Percentiles rank a stretch among this genome's conserved stretches.
Conservation (phyloP, 1,140 invertebrate genomes). For the Pantala flavescens region DNA sequence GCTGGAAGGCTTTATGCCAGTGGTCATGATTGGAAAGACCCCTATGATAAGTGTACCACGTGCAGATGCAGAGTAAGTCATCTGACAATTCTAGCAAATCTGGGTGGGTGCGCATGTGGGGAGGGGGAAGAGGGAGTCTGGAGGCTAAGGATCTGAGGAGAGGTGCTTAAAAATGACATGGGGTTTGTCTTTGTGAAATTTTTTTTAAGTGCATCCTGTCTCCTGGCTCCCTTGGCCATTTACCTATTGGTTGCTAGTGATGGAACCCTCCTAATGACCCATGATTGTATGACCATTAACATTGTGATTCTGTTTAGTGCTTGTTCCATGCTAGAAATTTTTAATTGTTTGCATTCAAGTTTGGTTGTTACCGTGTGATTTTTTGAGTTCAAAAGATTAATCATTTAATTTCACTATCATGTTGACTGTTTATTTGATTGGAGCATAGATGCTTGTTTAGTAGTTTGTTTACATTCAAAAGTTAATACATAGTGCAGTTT, state of each 20-base stretch:
- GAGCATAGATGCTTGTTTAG: constrained; percentile 5
- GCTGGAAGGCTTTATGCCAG: constrained; percentile 47
- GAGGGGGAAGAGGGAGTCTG: neutral
- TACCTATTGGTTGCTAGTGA: constrained; percentile 11
- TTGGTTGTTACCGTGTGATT: constrained; percentile 1
- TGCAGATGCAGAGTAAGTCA: constrained; percentile 66
- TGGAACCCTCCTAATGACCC: constrained; percentile 2
- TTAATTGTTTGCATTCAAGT: constrained; percentile 10
- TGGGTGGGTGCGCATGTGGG: neutral
- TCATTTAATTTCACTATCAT: constrained; percentile 8
- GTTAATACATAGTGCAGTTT: constrained; percentile 11
- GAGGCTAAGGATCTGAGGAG: neutral
- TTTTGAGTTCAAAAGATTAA: constrained; percentile 7
- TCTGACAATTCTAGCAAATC: constrained; percentile 4
- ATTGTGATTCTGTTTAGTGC: neutral
- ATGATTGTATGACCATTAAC: constrained; percentile 6
- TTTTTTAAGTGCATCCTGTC: neutral
- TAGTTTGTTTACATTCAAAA: constrained; percentile 14
- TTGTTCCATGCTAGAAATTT: constrained; percentile 6
- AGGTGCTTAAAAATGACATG: neutral
- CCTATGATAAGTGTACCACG: constrained; percentile 55
- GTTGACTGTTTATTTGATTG: constrained; percentile 10
- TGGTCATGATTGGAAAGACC: constrained; percentile 47
- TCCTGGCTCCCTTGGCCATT: constrained; percentile 3
- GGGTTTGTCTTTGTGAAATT: neutral